Evolutionary conservation across 2,888 invertebrate genomes (phyloP).

Genomic region (Bellardia pandia): DNA sequence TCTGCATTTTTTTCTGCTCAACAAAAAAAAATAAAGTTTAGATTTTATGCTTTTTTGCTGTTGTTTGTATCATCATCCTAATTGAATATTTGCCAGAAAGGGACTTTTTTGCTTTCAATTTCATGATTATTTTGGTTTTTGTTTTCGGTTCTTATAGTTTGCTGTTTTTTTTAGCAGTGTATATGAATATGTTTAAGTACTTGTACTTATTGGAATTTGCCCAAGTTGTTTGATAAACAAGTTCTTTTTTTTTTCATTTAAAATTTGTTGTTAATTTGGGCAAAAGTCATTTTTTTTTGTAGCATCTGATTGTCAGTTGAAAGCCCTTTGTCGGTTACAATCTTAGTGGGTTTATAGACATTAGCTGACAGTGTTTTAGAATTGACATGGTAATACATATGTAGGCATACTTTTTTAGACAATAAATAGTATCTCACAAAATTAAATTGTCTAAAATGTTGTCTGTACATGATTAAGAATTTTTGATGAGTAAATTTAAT

Average conservation of each 20-base stretch:
- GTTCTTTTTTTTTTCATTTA: constrained; percentile 35
- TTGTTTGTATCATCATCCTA: constrained; percentile 49
- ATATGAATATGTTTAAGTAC: constrained; percentile 38
- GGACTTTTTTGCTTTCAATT: constrained; percentile 71
- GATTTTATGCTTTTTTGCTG: constrained; percentile 50
- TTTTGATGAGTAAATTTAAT: too few species aligned
- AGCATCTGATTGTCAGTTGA: constrained; percentile 50
- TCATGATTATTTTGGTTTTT: constrained; percentile 64
- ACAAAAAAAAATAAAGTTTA: constrained; percentile 26
- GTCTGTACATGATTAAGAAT: too few species aligned
- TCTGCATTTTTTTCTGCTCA: constrained; percentile 71
- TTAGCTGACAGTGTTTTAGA: constrained; percentile 18
- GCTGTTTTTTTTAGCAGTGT: neutral
- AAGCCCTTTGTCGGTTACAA: constrained; percentile 53
- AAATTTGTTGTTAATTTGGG: constrained; percentile 31
- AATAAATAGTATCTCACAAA: too few species aligned
- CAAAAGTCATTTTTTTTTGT: constrained; percentile 18
- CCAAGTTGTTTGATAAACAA: constrained; percentile 52
- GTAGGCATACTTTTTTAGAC: neutral
- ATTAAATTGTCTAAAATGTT: too few species aligned
- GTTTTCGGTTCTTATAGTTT: constrained; percentile 7
- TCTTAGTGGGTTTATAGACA: constrained; percentile 29
- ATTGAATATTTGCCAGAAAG: constrained; percentile 69
- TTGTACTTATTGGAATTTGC: constrained; percentile 57
- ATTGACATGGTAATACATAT: neutral